phyloP scores from a whole-genome alignment of 2,797 vertebrate genomes.

The Macrochelys suwanniensis region DNA sequence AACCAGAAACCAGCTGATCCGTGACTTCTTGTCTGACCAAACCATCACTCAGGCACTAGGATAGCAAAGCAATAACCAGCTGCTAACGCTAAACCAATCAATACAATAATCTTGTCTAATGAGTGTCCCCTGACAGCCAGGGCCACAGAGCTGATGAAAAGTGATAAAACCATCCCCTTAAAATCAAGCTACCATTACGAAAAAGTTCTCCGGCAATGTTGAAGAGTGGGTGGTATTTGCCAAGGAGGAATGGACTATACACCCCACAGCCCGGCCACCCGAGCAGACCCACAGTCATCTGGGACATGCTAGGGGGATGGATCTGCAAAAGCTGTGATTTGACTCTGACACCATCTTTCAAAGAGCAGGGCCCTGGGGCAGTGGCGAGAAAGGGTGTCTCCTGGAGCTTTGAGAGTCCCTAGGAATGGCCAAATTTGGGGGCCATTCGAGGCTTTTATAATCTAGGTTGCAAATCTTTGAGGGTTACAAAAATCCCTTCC shows the following conservation, averaged over 20 bases:
- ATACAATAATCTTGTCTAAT: neutral
- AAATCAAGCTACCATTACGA: neutral
- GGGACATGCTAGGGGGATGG: no score
- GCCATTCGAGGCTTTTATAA: no score
- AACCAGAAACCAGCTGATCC: no score
- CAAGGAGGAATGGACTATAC: no score
- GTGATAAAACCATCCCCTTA: neutral
- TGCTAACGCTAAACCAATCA: neutral
- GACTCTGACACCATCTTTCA: neutral
- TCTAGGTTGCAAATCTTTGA: neutral
- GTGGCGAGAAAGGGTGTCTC: neutral
- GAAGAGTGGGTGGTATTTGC: neutral
- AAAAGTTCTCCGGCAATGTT: rapidly evolving
- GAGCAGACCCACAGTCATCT: neutral
- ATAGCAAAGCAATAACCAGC: neutral
- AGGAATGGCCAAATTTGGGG: neutral
- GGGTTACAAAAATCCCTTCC: neutral
- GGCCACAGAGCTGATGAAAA: neutral
- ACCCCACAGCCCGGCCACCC: no score
- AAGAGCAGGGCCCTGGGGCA: neutral
- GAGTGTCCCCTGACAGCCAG: rapidly evolving
- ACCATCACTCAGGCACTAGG: rapidly evolving
- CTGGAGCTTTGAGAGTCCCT: neutral
- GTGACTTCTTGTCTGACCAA: neutral
- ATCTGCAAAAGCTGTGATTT: neutral